These are phyloP conservation scores for Tenualosa thibaudeaui DNA, from an alignment of 2,797 vertebrate genomes.

Conservation along the genomic window DNA sequence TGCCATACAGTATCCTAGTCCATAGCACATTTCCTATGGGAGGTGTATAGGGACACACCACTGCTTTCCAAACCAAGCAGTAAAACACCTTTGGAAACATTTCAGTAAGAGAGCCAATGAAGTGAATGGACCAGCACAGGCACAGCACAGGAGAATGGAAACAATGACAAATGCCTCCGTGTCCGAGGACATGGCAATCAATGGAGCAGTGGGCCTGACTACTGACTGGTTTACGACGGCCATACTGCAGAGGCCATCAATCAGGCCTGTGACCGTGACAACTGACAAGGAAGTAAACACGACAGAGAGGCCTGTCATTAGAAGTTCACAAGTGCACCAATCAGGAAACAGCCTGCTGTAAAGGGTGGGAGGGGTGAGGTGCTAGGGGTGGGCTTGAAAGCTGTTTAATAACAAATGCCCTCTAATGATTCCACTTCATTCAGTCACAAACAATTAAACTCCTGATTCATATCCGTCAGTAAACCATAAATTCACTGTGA, in stretches of 20 bases:
- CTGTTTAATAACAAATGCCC: background rate
- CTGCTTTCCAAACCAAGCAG: background rate
- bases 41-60: background rate
- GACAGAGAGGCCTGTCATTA: background rate
- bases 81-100: background rate
- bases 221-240: background rate
- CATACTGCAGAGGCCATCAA: slow-evolving; percentile 11
- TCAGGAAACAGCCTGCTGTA: background rate
- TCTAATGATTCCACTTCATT: background rate
- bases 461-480: background rate
- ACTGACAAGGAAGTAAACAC: background rate
- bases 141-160: background rate
- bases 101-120: background rate
- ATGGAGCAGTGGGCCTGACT: background rate
- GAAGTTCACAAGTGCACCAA: background rate
- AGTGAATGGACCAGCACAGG: background rate
- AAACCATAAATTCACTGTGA: slow-evolving; percentile 7
- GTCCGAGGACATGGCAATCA: background rate
- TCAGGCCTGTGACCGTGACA: background rate
- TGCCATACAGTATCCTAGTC: background rate
- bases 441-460: slow-evolving; percentile 13
- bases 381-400: background rate
- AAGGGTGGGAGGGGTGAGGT: background rate
- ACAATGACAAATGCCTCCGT: background rate
- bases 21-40: background rate